phyloP scores from a whole-genome alignment of 2,113 vertebrate species.

The Regulus satrapa region DNA sequence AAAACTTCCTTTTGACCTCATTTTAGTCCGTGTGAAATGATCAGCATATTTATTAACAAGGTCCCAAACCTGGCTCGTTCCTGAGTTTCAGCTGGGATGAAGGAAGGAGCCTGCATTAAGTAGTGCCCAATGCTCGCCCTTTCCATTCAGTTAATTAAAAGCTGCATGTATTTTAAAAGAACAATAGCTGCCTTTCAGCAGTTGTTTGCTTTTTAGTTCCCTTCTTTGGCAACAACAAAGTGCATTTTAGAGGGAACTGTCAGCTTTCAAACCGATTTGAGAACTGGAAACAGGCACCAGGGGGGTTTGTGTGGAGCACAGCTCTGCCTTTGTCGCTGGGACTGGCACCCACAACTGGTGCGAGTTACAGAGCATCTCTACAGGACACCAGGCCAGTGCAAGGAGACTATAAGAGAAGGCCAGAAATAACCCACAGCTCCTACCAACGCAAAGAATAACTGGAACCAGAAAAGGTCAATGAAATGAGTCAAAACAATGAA shows the following conservation, averaged over 20 bases:
- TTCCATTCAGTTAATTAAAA: constrained; percentile 51
- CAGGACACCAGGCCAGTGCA: not conserved
- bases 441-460: constrained; percentile 55
- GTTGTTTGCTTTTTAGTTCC: constrained; percentile 49
- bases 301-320: not conserved
- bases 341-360: not conserved
- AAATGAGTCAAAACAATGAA: constrained; percentile 61
- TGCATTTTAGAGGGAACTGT: constrained; percentile 24
- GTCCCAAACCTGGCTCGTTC: constrained; percentile 18
- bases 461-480: constrained; percentile 57
- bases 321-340: constrained; percentile 39
- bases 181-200: constrained; percentile 57
- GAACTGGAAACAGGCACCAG: not conserved
- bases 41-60: constrained; percentile 30
- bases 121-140: not conserved
- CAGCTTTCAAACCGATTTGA: constrained; percentile 17
- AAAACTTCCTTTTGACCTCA: constrained; percentile 26
- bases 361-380: not conserved
- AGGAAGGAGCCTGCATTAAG: constrained; percentile 3
- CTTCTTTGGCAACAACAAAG: constrained; percentile 40
- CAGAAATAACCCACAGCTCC: constrained; percentile 51
- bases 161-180: not conserved
- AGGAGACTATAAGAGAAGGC: not conserved
- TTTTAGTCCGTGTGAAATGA: constrained; percentile 6
- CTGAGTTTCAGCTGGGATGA: not conserved